These are phyloP conservation scores for Ciconia nigra DNA, from an alignment of 2,797 vertebrate genomes.

Conservation along the genomic window DNA sequence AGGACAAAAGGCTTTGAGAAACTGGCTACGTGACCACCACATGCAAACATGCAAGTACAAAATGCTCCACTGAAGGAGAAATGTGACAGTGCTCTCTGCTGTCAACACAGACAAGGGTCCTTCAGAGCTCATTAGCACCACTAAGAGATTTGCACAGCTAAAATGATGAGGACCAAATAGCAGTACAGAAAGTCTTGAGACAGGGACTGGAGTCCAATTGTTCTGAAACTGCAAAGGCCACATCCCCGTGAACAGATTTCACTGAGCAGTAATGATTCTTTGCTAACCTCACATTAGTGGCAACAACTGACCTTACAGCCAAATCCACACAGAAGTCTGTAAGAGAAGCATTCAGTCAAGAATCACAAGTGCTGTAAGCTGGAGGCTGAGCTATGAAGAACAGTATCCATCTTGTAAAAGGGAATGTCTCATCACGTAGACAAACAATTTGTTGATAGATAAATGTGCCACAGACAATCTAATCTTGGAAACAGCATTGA, in stretches of 20 bases:
- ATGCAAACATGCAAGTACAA: not conserved
- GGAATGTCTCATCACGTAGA: not conserved
- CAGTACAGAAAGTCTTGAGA: not conserved
- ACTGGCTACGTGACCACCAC: not conserved
- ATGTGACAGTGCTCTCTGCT: not conserved
- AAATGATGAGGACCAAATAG: rapidly evolving
- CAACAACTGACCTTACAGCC: not conserved
- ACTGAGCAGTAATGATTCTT: not conserved
- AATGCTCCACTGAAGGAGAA: not conserved
- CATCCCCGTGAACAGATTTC: not conserved
- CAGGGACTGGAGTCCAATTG: not conserved
- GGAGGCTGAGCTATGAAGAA: not conserved
- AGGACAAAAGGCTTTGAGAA: not conserved
- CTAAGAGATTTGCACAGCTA: not conserved
- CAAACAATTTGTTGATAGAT: not conserved
- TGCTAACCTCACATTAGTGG: not conserved
- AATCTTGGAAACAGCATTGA: not conserved
- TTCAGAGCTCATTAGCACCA: not conserved
- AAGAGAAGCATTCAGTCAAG: not conserved
- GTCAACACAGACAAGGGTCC: not conserved
- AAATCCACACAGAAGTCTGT: not conserved
- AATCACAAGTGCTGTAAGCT: not conserved
- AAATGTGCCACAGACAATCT: not conserved
- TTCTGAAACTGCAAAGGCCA: not conserved
- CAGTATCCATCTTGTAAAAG: not conserved